Evolutionary conservation across 2,113 vertebrate species (phyloP).

Genomic region (Cololabis saira): DNA sequence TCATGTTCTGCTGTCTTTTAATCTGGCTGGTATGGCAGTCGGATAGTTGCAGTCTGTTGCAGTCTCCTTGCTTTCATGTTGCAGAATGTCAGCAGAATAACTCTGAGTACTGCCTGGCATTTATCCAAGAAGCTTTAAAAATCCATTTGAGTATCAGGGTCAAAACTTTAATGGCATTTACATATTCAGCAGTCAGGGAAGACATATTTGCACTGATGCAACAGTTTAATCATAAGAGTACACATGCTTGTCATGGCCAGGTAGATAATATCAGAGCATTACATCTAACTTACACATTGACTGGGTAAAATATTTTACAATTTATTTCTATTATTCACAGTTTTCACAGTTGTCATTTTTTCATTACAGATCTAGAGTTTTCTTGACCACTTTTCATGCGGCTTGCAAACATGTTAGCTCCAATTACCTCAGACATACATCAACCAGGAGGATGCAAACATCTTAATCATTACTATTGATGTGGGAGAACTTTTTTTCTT

Average conservation of each 20-base stretch:
- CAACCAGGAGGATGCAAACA: conserved; percentile 40
- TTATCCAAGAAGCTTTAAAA: conserved; percentile 12
- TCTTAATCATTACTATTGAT: neutral
- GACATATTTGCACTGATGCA: neutral
- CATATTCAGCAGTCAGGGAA: neutral
- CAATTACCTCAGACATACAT: conserved; percentile 41
- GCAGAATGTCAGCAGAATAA: conserved; percentile 1
- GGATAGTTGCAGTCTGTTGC: conserved; percentile 51
- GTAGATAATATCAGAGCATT: neutral
- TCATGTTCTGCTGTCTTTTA: conserved; percentile 27
- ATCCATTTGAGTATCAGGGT: neutral
- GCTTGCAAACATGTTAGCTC: conserved; percentile 36
- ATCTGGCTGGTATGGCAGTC: conserved; percentile 28
- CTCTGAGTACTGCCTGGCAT: conserved; percentile 2
- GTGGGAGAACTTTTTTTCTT: neutral
- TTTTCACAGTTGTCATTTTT: neutral
- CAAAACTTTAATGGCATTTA: conserved; percentile 7
- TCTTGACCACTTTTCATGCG: conserved; percentile 24
- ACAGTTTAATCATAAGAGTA: neutral
- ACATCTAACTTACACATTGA: neutral
- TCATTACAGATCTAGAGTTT: neutral
- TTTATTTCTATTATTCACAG: neutral
- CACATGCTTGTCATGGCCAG: no score
- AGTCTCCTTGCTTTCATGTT: conserved; percentile 36
- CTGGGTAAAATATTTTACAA: no score